Evolutionary conservation across 2,113 vertebrate genomes (phyloP).

Genomic region (Ammodytes marinus): DNA sequence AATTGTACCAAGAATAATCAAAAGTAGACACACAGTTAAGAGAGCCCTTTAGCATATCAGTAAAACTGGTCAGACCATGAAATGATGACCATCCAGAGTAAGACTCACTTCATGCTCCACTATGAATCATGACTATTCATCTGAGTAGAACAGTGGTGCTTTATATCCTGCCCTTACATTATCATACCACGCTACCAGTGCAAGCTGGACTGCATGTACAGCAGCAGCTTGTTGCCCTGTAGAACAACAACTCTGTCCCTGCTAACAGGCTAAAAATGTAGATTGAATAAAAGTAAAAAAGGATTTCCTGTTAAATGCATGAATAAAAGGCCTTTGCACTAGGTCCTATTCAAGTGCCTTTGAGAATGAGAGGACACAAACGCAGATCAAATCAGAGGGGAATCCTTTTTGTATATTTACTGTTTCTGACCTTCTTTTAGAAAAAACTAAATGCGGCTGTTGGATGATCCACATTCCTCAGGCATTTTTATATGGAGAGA

Average conservation of each 20-base stretch:
- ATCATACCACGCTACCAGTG: constrained; percentile 50
- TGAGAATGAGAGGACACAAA: background rate
- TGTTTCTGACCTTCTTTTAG: constrained; percentile 13
- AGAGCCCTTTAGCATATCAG: constrained; percentile 9
- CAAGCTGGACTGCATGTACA: constrained; percentile 49
- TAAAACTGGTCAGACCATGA: constrained; percentile 24
- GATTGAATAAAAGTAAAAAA: too few relatives aligned
- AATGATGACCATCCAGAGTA: constrained; percentile 35
- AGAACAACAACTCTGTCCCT: constrained; percentile 20
- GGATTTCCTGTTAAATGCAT: background rate
- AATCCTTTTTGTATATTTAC: background rate
- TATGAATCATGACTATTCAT: constrained; percentile 76
- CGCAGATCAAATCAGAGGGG: background rate
- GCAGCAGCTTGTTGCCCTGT: constrained; percentile 11
- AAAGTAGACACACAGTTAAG: background rate
- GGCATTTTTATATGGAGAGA: constrained; percentile 43
- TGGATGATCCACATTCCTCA: constrained; percentile 37
- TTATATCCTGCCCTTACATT: constrained; percentile 69
- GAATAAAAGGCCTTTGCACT: background rate
- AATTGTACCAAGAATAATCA: background rate
- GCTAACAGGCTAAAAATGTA: background rate
- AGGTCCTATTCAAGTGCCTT: background rate
- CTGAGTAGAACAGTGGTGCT: constrained; percentile 65
- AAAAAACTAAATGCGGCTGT: constrained; percentile 30
- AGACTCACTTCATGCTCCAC: constrained; percentile 49